These are phyloP conservation scores for Rhynchotus rufescens DNA, from an alignment of 2,797 vertebrate genomes.

Conservation along the genomic window DNA sequence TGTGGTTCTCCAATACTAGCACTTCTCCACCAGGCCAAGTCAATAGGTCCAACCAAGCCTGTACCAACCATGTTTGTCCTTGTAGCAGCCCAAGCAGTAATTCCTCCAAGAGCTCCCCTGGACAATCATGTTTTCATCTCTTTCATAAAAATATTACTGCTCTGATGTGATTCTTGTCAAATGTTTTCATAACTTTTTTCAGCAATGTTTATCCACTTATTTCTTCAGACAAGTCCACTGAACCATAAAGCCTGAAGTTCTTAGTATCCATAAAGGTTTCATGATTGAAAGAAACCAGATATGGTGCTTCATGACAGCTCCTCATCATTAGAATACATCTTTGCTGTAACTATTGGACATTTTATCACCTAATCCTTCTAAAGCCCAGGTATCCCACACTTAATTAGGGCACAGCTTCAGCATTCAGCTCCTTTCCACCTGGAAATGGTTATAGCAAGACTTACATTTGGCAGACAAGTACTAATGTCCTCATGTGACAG, in stretches of 20 bases:
- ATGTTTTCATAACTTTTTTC: background rate
- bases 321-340: background rate
- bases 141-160: background rate
- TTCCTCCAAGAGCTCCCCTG: background rate
- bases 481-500: background rate
- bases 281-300: background rate
- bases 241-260: background rate
- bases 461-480: background rate
- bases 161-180: background rate
- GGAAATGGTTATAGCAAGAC: background rate
- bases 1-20: background rate
- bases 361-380: constrained; percentile 1
- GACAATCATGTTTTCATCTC: background rate
- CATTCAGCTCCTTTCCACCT: background rate
- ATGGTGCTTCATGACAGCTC: background rate
- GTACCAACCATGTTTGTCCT: background rate
- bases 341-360: background rate
- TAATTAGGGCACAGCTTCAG: background rate
- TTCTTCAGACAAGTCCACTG: background rate
- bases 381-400: background rate
- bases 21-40: background rate
- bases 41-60: background rate
- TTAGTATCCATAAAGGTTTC: background rate
- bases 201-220: background rate
- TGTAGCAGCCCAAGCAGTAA: background rate